Percentiles rank a stretch among this genome's conserved stretches.
Conservation (phyloP, 2,113 vertebrate species). For the Apistogramma diplotaenia region DNA sequence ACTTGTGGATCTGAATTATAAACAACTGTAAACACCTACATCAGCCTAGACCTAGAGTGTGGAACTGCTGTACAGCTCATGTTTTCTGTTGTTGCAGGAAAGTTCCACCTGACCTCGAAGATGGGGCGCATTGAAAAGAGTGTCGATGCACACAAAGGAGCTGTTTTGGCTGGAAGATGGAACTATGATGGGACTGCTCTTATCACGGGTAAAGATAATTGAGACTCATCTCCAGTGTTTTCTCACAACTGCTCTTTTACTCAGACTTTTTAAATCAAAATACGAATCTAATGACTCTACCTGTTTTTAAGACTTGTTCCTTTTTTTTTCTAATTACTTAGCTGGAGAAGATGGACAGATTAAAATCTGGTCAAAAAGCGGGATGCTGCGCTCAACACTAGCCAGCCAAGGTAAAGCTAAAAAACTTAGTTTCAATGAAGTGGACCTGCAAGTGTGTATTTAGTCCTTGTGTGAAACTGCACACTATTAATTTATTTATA, state of each 20-base stretch:
- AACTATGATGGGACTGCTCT: constrained; percentile 94
- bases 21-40: neutral
- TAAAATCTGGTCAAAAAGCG: constrained; percentile 98
- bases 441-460: neutral
- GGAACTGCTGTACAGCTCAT: neutral
- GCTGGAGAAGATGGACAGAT: constrained; percentile 97
- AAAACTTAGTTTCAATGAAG: neutral
- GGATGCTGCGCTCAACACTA: constrained; percentile 95
- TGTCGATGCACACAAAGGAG: constrained; percentile 92
- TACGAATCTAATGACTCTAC: neutral
- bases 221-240: neutral
- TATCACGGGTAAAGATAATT: constrained; percentile 83
- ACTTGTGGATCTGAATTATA: neutral
- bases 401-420: constrained; percentile 87
- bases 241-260: neutral
- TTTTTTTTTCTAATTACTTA: constrained; percentile 60
- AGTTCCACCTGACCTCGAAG: constrained; percentile 92
- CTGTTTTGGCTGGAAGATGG: constrained; percentile 92
- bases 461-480: neutral
- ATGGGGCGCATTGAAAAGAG: constrained; percentile 92
- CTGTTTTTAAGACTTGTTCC: neutral
- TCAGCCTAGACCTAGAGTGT: neutral
- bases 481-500: neutral
- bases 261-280: neutral
- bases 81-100: constrained; percentile 76